A percentile compares a stretch with the other conserved stretches of the same genome.
phyloP scores from a whole-genome alignment of 2,797 vertebrate genomes.

The Pangasius krempfi region DNA sequence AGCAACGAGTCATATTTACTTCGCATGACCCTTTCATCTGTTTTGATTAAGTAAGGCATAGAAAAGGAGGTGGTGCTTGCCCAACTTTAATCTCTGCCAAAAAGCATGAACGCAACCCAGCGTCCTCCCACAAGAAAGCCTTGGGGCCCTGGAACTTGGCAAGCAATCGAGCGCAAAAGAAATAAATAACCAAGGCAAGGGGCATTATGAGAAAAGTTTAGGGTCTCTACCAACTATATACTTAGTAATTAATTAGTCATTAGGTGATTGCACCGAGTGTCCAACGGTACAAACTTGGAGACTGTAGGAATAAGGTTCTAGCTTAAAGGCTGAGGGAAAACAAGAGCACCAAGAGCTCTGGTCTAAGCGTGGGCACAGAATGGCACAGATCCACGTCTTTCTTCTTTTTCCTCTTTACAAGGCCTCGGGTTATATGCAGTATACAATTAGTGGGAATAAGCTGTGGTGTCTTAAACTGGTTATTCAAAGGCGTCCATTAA shows the following conservation, averaged over 20 bases:
- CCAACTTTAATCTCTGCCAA: slow-evolving; percentile 83
- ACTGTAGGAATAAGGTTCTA: not conserved
- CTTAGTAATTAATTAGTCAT: slow-evolving; percentile 17
- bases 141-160: slow-evolving; percentile 75
- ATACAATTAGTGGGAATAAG: slow-evolving; percentile 69
- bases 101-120: slow-evolving; percentile 76
- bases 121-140: slow-evolving; percentile 82
- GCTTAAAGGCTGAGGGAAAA: not conserved
- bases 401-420: slow-evolving; percentile 58
- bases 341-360: not conserved
- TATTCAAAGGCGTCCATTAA: slow-evolving; percentile 64
- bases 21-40: slow-evolving; percentile 71
- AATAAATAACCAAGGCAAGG: slow-evolving; percentile 42
- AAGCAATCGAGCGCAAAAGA: slow-evolving; percentile 57
- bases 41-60: slow-evolving; percentile 66
- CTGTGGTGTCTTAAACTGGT: slow-evolving; percentile 59
- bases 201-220: slow-evolving; percentile 32
- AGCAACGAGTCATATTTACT: slow-evolving; percentile 60
- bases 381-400: slow-evolving; percentile 10
- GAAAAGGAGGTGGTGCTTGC: slow-evolving; percentile 69
- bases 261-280: not conserved
- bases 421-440: slow-evolving; percentile 60
- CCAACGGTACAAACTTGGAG: not conserved
- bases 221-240: not conserved
- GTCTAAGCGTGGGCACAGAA: not conserved